Evolutionary conservation across 2,797 vertebrate genomes (phyloP).

Genomic region (Echiichthys vipera): DNA sequence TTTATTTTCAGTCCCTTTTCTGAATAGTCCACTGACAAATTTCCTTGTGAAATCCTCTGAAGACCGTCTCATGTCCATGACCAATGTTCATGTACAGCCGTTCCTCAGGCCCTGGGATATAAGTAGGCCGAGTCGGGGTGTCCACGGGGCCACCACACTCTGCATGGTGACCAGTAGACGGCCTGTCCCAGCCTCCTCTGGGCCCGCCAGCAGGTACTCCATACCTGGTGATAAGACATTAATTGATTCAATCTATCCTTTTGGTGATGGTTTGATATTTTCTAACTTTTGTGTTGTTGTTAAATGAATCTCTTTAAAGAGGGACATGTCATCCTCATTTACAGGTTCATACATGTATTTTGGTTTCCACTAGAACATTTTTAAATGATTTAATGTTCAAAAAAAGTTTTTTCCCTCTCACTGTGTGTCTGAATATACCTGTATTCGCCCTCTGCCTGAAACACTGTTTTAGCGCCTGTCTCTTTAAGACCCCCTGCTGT

Average conservation of each 20-base stretch:
- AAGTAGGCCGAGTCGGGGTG: conserved; percentile 83
- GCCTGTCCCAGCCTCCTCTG: conserved; percentile 85
- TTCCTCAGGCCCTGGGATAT: conserved; percentile 85
- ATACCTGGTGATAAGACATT: conserved; percentile 74
- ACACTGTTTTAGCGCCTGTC: too few species aligned
- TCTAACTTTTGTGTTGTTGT: background rate
- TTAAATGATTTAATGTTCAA: too few species aligned
- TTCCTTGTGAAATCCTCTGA: background rate
- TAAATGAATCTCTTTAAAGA: background rate
- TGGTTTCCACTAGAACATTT: too few species aligned
- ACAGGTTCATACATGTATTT: too few species aligned
- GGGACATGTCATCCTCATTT: too few species aligned
- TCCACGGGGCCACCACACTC: conserved; percentile 90
- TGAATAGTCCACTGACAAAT: conserved; percentile 9
- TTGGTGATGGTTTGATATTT: background rate
- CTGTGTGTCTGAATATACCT: too few species aligned
- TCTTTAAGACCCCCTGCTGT: too few species aligned
- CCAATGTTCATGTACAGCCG: conserved; percentile 83
- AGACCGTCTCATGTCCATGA: background rate
- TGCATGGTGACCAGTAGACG: conserved; percentile 91
- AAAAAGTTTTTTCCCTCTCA: too few species aligned
- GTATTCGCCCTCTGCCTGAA: too few species aligned
- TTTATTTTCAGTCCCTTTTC: conserved; percentile 35
- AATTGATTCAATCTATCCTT: background rate
- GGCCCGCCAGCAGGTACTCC: conserved; percentile 91